Percentiles rank a stretch among this genome's conserved stretches.
Evolutionary conservation across 53 echinoderm and acorn worm species (phyloP).

Genomic region (Crossaster papposus): DNA sequence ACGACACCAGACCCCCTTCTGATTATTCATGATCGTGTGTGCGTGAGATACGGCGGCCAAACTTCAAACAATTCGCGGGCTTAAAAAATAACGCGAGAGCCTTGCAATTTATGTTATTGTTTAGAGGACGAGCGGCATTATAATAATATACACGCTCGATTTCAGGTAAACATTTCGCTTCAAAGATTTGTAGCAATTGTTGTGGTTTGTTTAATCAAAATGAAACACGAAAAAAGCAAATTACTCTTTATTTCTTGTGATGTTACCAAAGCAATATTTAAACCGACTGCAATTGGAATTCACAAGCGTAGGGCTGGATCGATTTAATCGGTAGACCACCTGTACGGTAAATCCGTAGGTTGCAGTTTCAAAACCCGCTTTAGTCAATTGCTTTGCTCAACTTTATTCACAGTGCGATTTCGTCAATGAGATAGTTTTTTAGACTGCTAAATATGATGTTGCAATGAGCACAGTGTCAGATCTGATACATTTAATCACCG

Average conservation of each 20-base stretch:
- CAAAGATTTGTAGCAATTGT: too few relatives aligned
- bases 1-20: not conserved
- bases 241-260: not conserved
- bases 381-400: too few relatives aligned
- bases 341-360: too few relatives aligned
- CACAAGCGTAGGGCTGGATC: too few relatives aligned
- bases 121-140: not conserved
- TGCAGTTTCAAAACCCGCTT: too few relatives aligned
- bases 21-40: not conserved
- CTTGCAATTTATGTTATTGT: not conserved
- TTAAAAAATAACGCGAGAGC: not conserved
- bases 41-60: not conserved
- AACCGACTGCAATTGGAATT: not conserved
- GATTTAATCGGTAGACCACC: too few relatives aligned
- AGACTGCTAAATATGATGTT: not conserved
- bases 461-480: not conserved
- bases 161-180: too few relatives aligned
- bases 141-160: not conserved
- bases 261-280: not conserved
- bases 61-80: constrained; percentile 1
- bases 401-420: too few relatives aligned
- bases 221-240: too few relatives aligned
- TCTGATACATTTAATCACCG: not conserved
- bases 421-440: too few relatives aligned
- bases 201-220: too few relatives aligned